Percentiles rank a stretch among this genome's conserved stretches.
These are phyloP conservation scores for Dasyurus viverrinus DNA, from an alignment of 2,113 vertebrate genomes.

Conservation along the genomic window DNA sequence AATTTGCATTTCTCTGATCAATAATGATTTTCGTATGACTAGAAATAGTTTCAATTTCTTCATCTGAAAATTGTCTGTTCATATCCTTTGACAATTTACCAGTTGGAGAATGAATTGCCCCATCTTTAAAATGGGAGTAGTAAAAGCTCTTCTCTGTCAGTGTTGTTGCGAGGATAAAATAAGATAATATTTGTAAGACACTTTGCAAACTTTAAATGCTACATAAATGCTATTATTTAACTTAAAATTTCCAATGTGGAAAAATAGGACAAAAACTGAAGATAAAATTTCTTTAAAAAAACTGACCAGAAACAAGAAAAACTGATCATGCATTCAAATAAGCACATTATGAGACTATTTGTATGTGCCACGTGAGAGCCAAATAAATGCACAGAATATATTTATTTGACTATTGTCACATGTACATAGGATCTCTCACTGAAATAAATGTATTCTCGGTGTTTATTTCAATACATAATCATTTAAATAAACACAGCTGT, in stretches of 20 bases:
- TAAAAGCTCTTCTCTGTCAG: not conserved
- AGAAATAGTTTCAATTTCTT: too few species aligned
- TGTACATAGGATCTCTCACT: not conserved
- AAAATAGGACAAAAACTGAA: not conserved
- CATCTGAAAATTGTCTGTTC: too few species aligned
- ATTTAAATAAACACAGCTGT: not conserved
- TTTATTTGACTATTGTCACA: not conserved
- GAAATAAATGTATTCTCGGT: not conserved
- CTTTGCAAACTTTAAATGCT: not conserved
- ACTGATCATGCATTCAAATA: not conserved
- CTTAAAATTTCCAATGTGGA: not conserved
- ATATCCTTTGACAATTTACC: too few species aligned
- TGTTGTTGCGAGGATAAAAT: not conserved
- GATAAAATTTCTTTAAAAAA: not conserved
- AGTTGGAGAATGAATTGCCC: too few species aligned
- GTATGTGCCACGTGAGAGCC: not conserved
- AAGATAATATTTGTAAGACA: not conserved
- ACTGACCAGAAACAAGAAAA: conserved; percentile 1
- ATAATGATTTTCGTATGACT: too few species aligned
- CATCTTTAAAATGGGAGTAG: too few species aligned
- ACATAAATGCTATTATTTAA: not conserved
- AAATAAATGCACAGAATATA: not conserved
- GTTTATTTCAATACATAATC: not conserved
- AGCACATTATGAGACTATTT: not conserved
- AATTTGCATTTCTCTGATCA: too few species aligned